Evolutionary conservation across 2,113 vertebrate genomes (phyloP).

Genomic region (Pluvianellus socialis): DNA sequence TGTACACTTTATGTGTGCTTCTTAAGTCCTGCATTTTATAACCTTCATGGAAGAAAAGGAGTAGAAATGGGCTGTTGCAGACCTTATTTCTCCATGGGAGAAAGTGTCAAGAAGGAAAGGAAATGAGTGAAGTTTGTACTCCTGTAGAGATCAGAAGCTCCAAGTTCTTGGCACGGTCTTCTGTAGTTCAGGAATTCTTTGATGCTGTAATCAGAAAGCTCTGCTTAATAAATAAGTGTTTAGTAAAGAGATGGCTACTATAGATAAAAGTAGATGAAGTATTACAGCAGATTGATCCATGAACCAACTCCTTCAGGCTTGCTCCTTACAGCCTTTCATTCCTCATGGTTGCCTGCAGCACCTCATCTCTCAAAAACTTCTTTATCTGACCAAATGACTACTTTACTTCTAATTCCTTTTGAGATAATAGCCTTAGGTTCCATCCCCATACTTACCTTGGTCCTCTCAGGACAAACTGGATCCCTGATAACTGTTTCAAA

Average conservation of each 20-base stretch:
- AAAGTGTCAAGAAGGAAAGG: background rate
- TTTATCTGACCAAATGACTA: background rate
- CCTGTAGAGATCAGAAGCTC: background rate
- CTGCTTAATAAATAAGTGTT: background rate
- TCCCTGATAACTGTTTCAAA: background rate
- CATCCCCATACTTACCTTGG: background rate
- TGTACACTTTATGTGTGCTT: background rate
- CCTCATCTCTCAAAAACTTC: background rate
- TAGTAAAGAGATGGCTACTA: background rate
- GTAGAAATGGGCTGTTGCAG: background rate
- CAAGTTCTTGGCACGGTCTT: background rate
- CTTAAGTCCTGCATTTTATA: background rate
- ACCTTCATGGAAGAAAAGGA: background rate
- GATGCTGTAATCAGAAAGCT: background rate
- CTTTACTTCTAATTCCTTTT: background rate
- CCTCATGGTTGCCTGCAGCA: background rate
- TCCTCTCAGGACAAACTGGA: background rate
- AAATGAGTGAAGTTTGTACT: background rate
- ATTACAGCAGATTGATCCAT: background rate
- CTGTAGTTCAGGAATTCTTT: background rate
- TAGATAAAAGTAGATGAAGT: background rate
- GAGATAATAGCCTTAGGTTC: background rate
- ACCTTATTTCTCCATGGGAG: background rate
- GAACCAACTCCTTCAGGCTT: background rate
- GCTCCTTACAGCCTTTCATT: background rate